These are phyloP conservation scores for Psephotus haematonotus DNA, from an alignment of 2,113 vertebrate species.

Conservation along the genomic window DNA sequence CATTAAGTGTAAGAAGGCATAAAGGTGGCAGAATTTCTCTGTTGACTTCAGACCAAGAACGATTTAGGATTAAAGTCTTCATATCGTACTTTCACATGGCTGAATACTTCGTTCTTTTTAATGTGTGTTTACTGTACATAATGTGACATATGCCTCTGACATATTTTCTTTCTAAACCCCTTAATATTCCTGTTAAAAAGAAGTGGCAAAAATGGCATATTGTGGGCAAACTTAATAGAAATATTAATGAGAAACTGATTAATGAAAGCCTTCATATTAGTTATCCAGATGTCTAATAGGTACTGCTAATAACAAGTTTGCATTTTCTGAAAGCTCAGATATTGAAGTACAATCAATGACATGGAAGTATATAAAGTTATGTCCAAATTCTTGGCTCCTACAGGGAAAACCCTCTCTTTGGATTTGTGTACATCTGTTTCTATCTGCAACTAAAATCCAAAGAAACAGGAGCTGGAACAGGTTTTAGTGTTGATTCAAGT, in stretches of 20 bases:
- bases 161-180: background rate
- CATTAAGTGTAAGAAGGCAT: background rate
- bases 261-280: background rate
- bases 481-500: conserved; percentile 30
- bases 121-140: background rate
- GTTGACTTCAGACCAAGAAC: background rate
- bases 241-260: background rate
- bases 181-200: background rate
- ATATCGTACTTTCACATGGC: background rate
- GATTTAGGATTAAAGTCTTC: background rate
- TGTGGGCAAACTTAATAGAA: background rate
- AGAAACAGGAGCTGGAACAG: background rate
- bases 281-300: background rate
- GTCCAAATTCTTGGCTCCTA: background rate
- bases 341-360: background rate
- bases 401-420: background rate
- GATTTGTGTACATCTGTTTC: conserved; percentile 36
- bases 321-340: background rate
- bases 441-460: conserved; percentile 30
- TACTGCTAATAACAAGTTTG: background rate
- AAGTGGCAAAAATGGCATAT: background rate
- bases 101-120: background rate
- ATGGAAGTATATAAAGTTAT: background rate
- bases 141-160: background rate
- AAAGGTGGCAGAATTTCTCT: background rate